Evolutionary conservation across 2,888 invertebrate genomes (phyloP), one percentile per base, ranked within the genome.

Genomic region (Therioaphis trifolii): DNA sequence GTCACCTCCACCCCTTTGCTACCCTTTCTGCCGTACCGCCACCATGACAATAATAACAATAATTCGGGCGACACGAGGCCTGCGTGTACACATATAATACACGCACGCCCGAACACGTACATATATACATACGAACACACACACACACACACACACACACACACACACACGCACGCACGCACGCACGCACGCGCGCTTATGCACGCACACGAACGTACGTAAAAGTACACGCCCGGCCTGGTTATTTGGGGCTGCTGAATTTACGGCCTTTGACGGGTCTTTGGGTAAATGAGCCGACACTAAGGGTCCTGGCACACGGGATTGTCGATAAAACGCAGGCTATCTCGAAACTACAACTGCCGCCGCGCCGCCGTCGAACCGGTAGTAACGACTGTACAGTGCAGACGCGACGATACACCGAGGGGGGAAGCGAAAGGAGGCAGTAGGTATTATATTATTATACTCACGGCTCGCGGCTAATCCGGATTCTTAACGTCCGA

Each of bases 271-370:
- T 46, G 63, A 27, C 63, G 58, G 76, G 66, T 63, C 49, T 77
- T 35, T 24, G 61, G 74, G 66, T 74, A 82, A 82, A 82, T 82
- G 82, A 82, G 72, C 82, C 82, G 82, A 82, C 71, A 72, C 80
- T 80, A 72, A 80, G 72, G 80, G 72, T 63, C 11, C 40, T 49
- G 74, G 49, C 74, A 52, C 74, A 29, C 71, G 71, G 71, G 61
- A 21, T 49, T 52, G 72, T 63, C 82, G 82, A 82, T 82, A 82
- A 82, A 82, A 82, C 61, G 82, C 82, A 82, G 72, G 61, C 82
- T 18, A 72, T 72, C 80, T 80, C 49, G 61, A 61, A 80, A 80
- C 61, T 63, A 40, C 63, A 14, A 24, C 55, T 14, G 29, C 18
- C 29, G 46, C 21, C 49, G 49, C 27, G 29, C 11, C 21, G 46